Conservation (phyloP, 1,140 invertebrate species). For the Brachionus sp. region DNA sequence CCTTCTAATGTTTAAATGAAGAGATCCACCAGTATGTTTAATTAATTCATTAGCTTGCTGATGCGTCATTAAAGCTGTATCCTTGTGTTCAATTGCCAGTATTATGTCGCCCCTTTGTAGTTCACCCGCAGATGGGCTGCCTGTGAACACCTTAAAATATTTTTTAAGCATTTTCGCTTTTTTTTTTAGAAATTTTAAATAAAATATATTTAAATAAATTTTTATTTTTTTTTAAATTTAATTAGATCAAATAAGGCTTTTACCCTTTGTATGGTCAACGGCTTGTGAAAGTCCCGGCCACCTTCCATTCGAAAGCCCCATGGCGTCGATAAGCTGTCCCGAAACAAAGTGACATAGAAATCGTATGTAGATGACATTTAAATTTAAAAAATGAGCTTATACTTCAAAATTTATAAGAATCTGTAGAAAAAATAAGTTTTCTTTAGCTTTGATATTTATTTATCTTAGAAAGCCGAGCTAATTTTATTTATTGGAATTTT, state of each 20-base stretch:
- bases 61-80: slow-evolving; percentile 76
- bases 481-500: slow-evolving; percentile 1
- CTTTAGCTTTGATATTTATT: slow-evolving; percentile 15
- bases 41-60: slow-evolving; percentile 84
- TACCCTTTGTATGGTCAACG: slow-evolving; percentile 85
- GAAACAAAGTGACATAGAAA: slow-evolving; percentile 63
- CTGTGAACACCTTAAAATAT: slow-evolving; percentile 63
- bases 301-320: slow-evolving; percentile 89
- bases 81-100: slow-evolving; percentile 79
- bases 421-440: neutral
- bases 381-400: slow-evolving; percentile 63
- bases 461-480: neutral
- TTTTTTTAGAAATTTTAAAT: neutral
- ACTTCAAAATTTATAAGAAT: slow-evolving; percentile 1
- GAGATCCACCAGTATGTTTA: slow-evolving; percentile 66
- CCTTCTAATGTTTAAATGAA: slow-evolving; percentile 54
- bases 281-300: slow-evolving; percentile 79
- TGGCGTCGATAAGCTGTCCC: slow-evolving; percentile 70
- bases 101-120: slow-evolving; percentile 82
- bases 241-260: slow-evolving; percentile 49
- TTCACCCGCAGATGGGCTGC: slow-evolving; percentile 69
- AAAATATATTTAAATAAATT: too few species aligned
- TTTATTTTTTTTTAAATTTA: too few species aligned
- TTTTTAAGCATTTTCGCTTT: neutral
- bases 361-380: slow-evolving; percentile 59